Evolutionary conservation across 2,797 vertebrate genomes (phyloP).

Genomic region (Cryptoblepharus egeriae): DNA sequence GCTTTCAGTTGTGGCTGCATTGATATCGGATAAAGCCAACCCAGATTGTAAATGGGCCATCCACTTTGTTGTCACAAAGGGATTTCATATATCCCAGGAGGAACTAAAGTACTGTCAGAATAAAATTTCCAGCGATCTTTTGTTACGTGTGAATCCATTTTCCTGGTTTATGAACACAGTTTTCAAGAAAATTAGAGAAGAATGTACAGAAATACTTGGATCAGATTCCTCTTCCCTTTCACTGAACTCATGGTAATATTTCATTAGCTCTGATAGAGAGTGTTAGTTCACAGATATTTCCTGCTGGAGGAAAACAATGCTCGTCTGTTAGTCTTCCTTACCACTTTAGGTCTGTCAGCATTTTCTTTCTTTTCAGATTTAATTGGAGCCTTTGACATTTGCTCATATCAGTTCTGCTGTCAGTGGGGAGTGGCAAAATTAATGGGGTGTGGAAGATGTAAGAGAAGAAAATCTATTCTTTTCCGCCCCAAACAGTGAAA

Average conservation of each 20-base stretch:
- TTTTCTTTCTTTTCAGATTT: neutral
- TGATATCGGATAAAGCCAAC: neutral
- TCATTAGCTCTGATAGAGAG: neutral
- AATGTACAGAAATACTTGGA: neutral
- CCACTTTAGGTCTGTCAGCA: constrained; percentile 11
- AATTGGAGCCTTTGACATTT: neutral
- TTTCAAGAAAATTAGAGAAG: neutral
- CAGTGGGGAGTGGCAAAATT: neutral
- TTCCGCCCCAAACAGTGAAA: neutral
- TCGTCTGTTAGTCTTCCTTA: constrained; percentile 21
- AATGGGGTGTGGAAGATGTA: neutral
- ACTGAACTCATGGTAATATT: neutral
- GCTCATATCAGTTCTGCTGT: constrained; percentile 13
- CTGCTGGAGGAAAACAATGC: neutral
- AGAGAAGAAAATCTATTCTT: constrained; percentile 19
- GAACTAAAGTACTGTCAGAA: neutral
- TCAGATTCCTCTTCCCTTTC: neutral
- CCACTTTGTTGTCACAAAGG: neutral
- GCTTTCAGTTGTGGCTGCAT: neutral
- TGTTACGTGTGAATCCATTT: neutral
- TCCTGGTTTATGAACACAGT: neutral
- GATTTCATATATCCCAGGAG: neutral
- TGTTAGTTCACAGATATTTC: neutral
- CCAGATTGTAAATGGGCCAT: neutral
- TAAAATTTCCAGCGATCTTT: neutral